Conservation (phyloP, 2,797 vertebrate species). For the Betta splendens region DNA sequence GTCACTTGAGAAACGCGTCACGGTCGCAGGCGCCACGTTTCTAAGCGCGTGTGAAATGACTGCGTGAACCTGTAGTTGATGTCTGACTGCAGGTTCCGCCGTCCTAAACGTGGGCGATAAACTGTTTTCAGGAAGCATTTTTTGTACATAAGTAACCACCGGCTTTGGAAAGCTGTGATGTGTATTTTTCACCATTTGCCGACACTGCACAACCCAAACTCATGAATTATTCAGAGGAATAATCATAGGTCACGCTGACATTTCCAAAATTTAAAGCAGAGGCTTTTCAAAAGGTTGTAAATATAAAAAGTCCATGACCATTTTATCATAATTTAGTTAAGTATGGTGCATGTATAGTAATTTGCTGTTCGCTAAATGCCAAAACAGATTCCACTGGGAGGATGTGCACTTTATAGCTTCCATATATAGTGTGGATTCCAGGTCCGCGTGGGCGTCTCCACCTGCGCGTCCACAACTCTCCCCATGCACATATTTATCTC, state of each 20-base stretch:
- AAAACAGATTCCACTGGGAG: constrained; percentile 1
- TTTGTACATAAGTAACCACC: neutral
- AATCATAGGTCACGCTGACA: neutral
- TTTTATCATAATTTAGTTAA: neutral
- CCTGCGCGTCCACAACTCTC: constrained; percentile 11
- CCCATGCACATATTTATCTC: neutral
- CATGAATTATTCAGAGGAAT: neutral
- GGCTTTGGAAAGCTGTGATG: neutral
- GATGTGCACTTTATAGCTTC: neutral
- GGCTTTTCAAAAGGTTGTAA: too few species aligned
- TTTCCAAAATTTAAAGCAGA: neutral
- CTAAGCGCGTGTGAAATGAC: too few species aligned
- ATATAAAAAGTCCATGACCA: neutral
- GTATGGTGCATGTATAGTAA: neutral
- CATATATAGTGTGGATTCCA: neutral
- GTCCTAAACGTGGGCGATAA: neutral
- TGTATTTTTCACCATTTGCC: neutral
- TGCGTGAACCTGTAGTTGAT: too few species aligned
- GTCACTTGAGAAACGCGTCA: too few species aligned
- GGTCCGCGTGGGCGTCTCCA: constrained; percentile 16
- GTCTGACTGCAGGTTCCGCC: neutral
- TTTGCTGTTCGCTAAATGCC: neutral
- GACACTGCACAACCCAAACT: neutral
- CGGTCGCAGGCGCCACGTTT: too few species aligned
- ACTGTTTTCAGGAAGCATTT: neutral